Evolutionary conservation across 1,140 invertebrate genomes (phyloP).

Genomic region (Temnothorax longispinosus): DNA sequence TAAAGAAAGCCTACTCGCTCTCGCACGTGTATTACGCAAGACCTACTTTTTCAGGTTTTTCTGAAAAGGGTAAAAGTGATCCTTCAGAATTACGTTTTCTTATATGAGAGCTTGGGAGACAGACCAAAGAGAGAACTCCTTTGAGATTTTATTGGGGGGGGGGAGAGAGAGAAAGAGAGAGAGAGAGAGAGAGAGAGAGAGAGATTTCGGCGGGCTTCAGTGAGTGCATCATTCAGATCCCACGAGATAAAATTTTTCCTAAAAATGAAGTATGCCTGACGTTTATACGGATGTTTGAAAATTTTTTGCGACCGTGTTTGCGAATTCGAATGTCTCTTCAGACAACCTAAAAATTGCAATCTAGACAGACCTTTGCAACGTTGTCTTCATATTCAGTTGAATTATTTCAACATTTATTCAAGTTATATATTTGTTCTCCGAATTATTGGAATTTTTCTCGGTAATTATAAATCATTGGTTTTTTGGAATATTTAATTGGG

Average conservation of each 20-base stretch:
- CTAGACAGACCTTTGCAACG: not conserved
- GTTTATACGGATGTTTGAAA: constrained; percentile 1
- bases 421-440: not conserved
- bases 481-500: not conserved
- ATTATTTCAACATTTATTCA: not conserved
- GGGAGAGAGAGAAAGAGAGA: too few species aligned
- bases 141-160: constrained; percentile 18
- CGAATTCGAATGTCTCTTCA: not conserved
- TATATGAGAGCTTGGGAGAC: not conserved
- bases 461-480: not conserved
- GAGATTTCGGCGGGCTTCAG: constrained; percentile 1
- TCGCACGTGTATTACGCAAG: not conserved
- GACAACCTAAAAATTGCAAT: not conserved
- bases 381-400: not conserved
- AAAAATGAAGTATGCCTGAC: not conserved
- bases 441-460: not conserved
- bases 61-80: constrained; percentile 8
- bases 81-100: constrained; percentile 30
- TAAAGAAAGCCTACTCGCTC: constrained; percentile 2
- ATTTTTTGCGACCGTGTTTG: not conserved
- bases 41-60: constrained; percentile 39
- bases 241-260: constrained; percentile 6
- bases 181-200: too few species aligned
- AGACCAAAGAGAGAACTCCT: not conserved
- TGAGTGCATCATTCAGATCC: not conserved